phyloP scores from a whole-genome alignment of 2,888 invertebrate species.

The Oscheius sp. region DNA sequence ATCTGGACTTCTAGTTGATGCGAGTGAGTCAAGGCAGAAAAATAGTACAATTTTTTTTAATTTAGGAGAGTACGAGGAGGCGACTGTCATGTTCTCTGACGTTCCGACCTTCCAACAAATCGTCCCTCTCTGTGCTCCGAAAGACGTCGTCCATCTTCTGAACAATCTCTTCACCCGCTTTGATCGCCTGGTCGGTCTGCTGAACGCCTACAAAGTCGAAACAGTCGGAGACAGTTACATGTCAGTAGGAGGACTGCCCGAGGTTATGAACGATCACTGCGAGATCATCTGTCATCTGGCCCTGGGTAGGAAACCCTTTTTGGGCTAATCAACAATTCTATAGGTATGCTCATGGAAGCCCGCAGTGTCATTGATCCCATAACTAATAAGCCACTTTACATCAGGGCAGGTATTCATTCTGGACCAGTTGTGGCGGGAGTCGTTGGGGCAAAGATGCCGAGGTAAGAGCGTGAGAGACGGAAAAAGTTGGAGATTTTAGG shows the following conservation, averaged over 20 bases:
- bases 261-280: slow-evolving; percentile 68
- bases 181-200: slow-evolving; percentile 55
- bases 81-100: slow-evolving; percentile 74
- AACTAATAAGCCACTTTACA: slow-evolving; percentile 52
- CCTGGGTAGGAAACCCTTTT: slow-evolving; percentile 57
- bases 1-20: slow-evolving; percentile 73
- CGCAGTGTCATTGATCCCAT: slow-evolving; percentile 66
- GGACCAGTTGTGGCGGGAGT: slow-evolving; percentile 70
- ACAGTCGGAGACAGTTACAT: slow-evolving; percentile 69
- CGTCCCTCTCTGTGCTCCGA: slow-evolving; percentile 70
- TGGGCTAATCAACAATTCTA: neutral
- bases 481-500: slow-evolving; percentile 38
- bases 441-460: slow-evolving; percentile 68
- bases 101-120: slow-evolving; percentile 74
- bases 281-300: slow-evolving; percentile 72
- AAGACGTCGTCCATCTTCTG: slow-evolving; percentile 62
- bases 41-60: neutral
- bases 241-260: slow-evolving; percentile 69
- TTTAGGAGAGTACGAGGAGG: slow-evolving; percentile 65
- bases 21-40: slow-evolving; percentile 47
- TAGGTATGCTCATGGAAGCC: slow-evolving; percentile 72
- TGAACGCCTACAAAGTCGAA: slow-evolving; percentile 66
- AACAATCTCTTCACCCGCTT: slow-evolving; percentile 70
- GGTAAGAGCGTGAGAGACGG: slow-evolving; percentile 38
- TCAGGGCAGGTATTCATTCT: slow-evolving; percentile 68